phyloP scores from a whole-genome alignment of 2,888 invertebrate genomes.

The Labia minor region DNA sequence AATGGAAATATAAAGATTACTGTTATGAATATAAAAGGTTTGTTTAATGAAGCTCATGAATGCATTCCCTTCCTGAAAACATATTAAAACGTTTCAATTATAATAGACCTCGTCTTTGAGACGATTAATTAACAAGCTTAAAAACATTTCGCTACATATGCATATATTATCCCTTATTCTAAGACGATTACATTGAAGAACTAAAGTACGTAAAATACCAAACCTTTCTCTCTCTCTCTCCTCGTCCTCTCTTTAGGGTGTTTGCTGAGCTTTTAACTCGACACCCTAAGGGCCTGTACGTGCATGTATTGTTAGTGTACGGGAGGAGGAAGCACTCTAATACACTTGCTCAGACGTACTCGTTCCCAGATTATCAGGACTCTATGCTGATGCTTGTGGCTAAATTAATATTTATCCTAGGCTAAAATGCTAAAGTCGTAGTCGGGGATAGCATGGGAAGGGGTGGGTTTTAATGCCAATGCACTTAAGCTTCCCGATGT shows the following conservation, averaged over 20 bases:
- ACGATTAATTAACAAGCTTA: no score
- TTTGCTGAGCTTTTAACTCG: constrained; percentile 13
- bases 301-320: neutral
- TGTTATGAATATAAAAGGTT: no score
- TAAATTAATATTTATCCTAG: constrained; percentile 13
- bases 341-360: constrained; percentile 13
- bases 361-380: constrained; percentile 4
- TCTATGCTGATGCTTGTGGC: constrained; percentile 1
- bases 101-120: no score
- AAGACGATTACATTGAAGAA: constrained; percentile 7
- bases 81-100: no score
- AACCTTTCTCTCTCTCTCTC: no score
- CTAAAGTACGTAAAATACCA: neutral
- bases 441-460: neutral
- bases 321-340: neutral
- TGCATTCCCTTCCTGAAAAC: no score
- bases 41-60: no score
- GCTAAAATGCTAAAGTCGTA: constrained; percentile 13
- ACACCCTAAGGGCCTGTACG: neutral
- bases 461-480: constrained; percentile 2
- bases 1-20: no score
- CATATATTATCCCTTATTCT: neutral
- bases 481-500: neutral
- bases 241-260: neutral
- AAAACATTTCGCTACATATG: neutral